Evolutionary conservation across 2,113 vertebrate genomes (phyloP).

Genomic region (Myrmecophaga tridactyla): DNA sequence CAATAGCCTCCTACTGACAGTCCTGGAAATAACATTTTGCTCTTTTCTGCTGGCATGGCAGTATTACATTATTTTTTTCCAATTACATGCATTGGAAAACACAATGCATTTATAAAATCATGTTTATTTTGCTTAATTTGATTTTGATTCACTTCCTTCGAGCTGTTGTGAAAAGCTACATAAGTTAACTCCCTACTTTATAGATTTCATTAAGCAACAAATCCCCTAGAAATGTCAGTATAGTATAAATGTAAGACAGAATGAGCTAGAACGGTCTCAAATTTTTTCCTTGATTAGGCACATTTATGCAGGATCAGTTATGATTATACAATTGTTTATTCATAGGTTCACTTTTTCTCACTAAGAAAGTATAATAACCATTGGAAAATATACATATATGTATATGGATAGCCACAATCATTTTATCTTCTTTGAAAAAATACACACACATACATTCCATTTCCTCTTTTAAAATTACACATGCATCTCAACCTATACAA

Average conservation of each 20-base stretch:
- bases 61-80: not conserved
- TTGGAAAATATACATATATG: not conserved
- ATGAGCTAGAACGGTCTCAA: not conserved
- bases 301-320: not conserved
- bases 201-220: not conserved
- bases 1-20: not conserved
- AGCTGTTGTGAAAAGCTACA: not conserved
- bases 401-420: not conserved
- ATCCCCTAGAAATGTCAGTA: not conserved
- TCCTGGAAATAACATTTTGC: not conserved
- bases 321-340: not conserved
- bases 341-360: not conserved
- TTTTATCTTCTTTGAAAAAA: not conserved
- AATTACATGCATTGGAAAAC: not conserved
- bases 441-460: not conserved
- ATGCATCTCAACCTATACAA: not conserved
- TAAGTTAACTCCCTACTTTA: not conserved
- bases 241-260: not conserved
- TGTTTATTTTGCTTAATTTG: not conserved
- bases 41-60: not conserved
- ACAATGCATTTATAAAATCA: not conserved
- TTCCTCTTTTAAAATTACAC: not conserved
- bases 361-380: not conserved
- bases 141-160: slow-evolving; percentile 24
- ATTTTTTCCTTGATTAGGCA: not conserved